Evolutionary conservation across 2,888 invertebrate species (phyloP).

Genomic region (Beris chalybata): DNA sequence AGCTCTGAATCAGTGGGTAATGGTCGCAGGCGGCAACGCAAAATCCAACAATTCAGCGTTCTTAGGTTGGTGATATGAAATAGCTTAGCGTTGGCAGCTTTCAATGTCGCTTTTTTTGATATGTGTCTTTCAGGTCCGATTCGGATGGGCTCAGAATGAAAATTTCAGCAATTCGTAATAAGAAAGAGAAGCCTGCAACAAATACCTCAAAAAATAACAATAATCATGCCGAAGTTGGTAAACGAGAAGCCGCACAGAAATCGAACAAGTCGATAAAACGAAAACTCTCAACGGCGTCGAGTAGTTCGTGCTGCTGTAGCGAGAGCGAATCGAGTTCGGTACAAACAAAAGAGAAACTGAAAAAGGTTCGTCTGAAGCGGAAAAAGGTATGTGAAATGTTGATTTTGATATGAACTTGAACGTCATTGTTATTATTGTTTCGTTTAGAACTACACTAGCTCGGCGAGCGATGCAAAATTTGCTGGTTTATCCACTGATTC

Average conservation of each 20-base stretch:
- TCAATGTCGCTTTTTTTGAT: background rate
- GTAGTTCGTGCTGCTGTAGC: constrained; percentile 40
- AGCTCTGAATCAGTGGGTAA: constrained; percentile 19
- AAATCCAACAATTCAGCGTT: constrained; percentile 41
- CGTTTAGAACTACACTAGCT: constrained; percentile 12
- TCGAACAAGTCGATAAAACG: constrained; percentile 30
- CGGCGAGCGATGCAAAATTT: background rate
- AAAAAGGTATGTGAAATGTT: constrained; percentile 45
- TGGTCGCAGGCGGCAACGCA: constrained; percentile 28
- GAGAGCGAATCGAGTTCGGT: constrained; percentile 41
- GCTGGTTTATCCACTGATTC: constrained; percentile 19
- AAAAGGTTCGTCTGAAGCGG: constrained; percentile 51
- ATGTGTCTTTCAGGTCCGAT: constrained; percentile 47
- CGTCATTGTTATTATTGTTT: background rate
- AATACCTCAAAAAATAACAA: constrained; percentile 36
- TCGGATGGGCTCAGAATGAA: constrained; percentile 55
- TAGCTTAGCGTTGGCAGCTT: constrained; percentile 41
- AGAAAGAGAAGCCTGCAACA: constrained; percentile 26
- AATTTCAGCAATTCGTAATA: constrained; percentile 53
- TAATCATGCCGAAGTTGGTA: constrained; percentile 30
- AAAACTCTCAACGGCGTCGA: constrained; percentile 35
- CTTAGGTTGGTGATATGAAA: constrained; percentile 37
- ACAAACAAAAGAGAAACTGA: constrained; percentile 42
- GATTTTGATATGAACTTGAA: background rate
- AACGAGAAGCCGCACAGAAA: constrained; percentile 14